A percentile compares a stretch with the other conserved stretches of the same genome.
Conservation (phyloP, 37 sponge, comb jelly and placozoan species). For the Amphimedon queenslandica region DNA sequence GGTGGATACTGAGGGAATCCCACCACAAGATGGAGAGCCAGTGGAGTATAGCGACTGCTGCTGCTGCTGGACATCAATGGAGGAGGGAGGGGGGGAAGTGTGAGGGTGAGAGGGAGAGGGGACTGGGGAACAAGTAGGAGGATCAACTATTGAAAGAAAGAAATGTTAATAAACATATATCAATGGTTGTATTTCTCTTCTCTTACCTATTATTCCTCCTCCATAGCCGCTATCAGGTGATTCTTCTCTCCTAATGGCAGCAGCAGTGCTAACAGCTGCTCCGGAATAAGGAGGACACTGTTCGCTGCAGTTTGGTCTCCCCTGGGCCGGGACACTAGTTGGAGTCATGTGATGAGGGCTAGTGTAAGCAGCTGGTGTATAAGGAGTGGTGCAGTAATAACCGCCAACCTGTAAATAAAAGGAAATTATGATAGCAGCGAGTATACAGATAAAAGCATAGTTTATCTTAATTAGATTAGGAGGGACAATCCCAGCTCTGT, state of each 20-base stretch:
- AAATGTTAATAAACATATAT: background rate
- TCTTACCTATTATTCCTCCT: background rate
- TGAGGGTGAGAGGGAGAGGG: background rate
- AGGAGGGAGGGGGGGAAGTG: background rate
- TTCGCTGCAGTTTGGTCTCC: no score
- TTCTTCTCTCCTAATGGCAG: background rate
- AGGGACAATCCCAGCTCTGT: no score
- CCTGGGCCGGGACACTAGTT: no score
- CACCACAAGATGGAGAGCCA: background rate
- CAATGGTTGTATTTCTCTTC: background rate
- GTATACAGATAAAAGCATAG: no score
- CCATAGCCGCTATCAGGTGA: background rate
- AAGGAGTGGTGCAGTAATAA: background rate
- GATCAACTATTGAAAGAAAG: background rate
- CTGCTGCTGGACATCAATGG: background rate
- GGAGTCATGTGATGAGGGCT: no score
- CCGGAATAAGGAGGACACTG: no score
- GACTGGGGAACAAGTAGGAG: background rate
- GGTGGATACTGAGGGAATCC: no score
- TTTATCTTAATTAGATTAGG: no score
- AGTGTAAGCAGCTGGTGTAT: no score
- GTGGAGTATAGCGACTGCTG: conserved; percentile 4
- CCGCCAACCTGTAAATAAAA: background rate
- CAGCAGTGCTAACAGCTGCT: no score
- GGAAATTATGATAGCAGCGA: no score